Evolutionary conservation across 1,140 invertebrate species (phyloP).

Genomic region (Cydia strobilella): DNA sequence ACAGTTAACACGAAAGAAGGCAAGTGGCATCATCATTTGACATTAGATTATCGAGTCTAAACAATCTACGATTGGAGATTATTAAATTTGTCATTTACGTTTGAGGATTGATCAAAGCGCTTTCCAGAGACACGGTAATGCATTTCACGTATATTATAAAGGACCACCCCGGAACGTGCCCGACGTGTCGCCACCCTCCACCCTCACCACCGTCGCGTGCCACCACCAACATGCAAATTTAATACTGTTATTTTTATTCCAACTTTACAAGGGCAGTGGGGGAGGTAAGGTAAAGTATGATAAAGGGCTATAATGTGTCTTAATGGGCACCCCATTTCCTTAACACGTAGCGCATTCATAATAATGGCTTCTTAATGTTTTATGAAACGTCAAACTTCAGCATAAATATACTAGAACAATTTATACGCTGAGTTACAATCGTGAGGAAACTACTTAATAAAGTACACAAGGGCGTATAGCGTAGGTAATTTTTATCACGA

Average conservation of each 20-base stretch:
- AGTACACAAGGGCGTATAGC: background rate
- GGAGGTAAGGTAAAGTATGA: constrained; percentile 56
- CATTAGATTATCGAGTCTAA: background rate
- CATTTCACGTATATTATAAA: constrained; percentile 25
- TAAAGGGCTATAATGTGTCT: constrained; percentile 47
- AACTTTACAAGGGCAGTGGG: constrained; percentile 71
- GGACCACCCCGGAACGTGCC: constrained; percentile 23
- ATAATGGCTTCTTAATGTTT: constrained; percentile 29
- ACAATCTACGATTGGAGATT: background rate
- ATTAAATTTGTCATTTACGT: background rate
- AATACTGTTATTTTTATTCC: constrained; percentile 73
- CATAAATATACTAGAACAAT: background rate
- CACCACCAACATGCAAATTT: constrained; percentile 67
- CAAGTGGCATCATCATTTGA: background rate
- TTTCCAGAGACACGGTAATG: constrained; percentile 13
- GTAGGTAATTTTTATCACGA: background rate
- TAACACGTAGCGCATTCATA: constrained; percentile 27
- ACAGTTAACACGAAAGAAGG: background rate
- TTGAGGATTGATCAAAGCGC: constrained; percentile 10
- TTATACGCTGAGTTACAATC: background rate
- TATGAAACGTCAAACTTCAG: constrained; percentile 15
- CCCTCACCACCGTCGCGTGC: constrained; percentile 44
- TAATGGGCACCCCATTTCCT: constrained; percentile 37
- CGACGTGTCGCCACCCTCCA: background rate
- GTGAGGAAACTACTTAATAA: background rate